Evolutionary conservation across 2,797 vertebrate species (phyloP).

Genomic region (Urocyon cinereoargenteus): DNA sequence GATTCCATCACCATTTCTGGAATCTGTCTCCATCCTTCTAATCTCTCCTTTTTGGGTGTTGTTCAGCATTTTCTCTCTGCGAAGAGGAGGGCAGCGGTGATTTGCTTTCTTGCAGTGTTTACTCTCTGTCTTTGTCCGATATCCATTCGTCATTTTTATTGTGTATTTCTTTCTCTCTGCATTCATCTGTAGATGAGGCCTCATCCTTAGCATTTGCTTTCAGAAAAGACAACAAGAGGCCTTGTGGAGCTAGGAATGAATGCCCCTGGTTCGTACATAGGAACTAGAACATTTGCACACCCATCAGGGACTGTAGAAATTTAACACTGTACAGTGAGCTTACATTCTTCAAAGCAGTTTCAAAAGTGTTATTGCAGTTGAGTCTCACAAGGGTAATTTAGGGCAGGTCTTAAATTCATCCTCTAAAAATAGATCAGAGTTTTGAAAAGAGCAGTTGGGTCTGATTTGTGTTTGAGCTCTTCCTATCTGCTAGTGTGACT

Average conservation of each 20-base stretch:
- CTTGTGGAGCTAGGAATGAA: conserved; percentile 64
- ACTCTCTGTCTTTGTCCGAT: conserved; percentile 57
- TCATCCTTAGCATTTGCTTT: conserved; percentile 74
- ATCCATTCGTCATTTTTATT: conserved; percentile 75
- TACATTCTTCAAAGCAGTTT: conserved; percentile 39
- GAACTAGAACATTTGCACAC: conserved; percentile 20
- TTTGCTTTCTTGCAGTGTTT: conserved; percentile 78
- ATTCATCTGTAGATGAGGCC: conserved; percentile 74
- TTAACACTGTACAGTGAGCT: conserved; percentile 14
- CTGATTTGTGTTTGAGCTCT: conserved; percentile 21
- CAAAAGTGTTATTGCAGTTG: conserved; percentile 29
- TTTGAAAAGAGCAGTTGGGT: conserved; percentile 39
- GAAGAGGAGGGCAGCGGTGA: conserved; percentile 65
- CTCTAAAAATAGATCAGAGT: neutral
- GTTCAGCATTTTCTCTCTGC: conserved; percentile 38
- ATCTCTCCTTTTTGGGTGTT: neutral
- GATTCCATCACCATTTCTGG: conserved; percentile 46
- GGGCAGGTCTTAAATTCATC: neutral
- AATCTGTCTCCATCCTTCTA: neutral
- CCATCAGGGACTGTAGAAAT: neutral
- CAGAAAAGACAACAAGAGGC: conserved; percentile 44
- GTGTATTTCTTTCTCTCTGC: conserved; percentile 67
- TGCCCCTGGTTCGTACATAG: conserved; percentile 38
- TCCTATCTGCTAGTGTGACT: neutral
- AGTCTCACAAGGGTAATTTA: neutral